These are phyloP conservation scores for Caradrina kadenii DNA, from an alignment of 2,888 invertebrate species.

Conservation along the genomic window DNA sequence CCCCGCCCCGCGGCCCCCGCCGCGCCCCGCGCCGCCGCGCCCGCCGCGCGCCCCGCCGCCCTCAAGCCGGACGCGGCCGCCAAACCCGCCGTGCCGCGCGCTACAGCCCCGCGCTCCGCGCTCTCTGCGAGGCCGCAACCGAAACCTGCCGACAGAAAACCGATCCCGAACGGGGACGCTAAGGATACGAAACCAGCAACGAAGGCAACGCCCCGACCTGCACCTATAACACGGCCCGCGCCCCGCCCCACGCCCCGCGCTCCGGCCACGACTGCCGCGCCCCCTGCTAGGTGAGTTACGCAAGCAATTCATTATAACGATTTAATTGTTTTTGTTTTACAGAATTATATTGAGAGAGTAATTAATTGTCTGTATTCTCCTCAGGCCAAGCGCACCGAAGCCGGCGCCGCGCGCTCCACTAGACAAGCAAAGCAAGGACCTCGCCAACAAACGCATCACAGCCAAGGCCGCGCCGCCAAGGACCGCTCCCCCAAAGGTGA, in stretches of 20 bases:
- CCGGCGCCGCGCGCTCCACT: slow-evolving; percentile 71
- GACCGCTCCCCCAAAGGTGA: slow-evolving; percentile 83
- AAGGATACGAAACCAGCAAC: slow-evolving; percentile 76
- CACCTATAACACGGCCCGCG: slow-evolving; percentile 67
- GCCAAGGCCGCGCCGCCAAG: slow-evolving; percentile 86
- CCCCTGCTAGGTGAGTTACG: slow-evolving; percentile 71
- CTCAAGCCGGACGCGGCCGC: slow-evolving; percentile 43
- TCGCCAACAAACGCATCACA: slow-evolving; percentile 92
- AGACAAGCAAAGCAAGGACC: slow-evolving; percentile 93
- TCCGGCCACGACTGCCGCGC: slow-evolving; percentile 61
- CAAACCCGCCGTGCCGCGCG: slow-evolving; percentile 54
- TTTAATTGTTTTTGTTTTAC: not conserved
- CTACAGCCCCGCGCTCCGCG: slow-evolving; percentile 66
- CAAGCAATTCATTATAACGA: not conserved
- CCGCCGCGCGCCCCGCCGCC: slow-evolving; percentile 56
- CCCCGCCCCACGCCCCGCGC: slow-evolving; percentile 61
- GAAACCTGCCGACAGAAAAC: slow-evolving; percentile 85
- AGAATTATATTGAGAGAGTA: not conserved
- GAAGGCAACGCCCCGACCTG: slow-evolving; percentile 61
- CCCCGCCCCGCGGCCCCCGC: slow-evolving; percentile 41
- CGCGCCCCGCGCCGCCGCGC: slow-evolving; percentile 55
- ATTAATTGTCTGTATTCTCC: slow-evolving; percentile 1
- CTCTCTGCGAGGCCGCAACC: slow-evolving; percentile 67
- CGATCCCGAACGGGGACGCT: slow-evolving; percentile 90
- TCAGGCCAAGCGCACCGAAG: slow-evolving; percentile 74